A percentile compares a stretch with the other conserved stretches of the same genome.
These are phyloP conservation scores for Dendrophyllia cribrosa DNA, from an alignment of 64 coral and sea anemone species.

Conservation along the genomic window DNA sequence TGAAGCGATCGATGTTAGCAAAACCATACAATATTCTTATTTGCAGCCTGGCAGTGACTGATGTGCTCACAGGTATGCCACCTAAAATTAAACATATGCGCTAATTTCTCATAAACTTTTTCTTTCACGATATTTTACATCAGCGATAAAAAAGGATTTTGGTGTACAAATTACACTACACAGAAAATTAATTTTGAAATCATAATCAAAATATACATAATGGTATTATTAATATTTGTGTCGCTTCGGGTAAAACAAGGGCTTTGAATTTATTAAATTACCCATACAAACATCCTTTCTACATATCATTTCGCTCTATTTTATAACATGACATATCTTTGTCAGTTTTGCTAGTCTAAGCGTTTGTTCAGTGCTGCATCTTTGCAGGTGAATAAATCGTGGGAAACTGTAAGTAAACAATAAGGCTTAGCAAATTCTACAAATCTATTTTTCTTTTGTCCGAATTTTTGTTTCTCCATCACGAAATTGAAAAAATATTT, in stretches of 20 bases:
- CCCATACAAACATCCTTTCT: not conserved
- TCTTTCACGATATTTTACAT: not conserved
- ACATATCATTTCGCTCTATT: not conserved
- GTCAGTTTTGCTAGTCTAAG: not conserved
- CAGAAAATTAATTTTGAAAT: not conserved
- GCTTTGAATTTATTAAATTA: not conserved
- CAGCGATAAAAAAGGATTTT: not conserved
- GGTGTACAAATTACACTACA: too few species aligned
- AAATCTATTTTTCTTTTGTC: not conserved
- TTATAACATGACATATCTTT: not conserved
- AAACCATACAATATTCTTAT: slow-evolving; percentile 67
- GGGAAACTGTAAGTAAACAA: not conserved
- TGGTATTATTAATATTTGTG: not conserved
- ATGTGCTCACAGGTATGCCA: slow-evolving; percentile 59
- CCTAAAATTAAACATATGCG: too few species aligned
- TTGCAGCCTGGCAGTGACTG: slow-evolving; percentile 35
- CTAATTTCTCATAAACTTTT: not conserved
- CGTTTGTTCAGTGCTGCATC: not conserved
- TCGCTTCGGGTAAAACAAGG: not conserved
- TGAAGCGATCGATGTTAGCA: slow-evolving; percentile 45
- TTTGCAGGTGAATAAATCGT: not conserved
- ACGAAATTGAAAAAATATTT: not conserved
- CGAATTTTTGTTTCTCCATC: not conserved
- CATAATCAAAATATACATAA: not conserved
- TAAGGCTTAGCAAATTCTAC: not conserved